A percentile compares a stretch with the other conserved stretches of the same genome.
These are phyloP conservation scores for Spinus olivaceus DNA, from an alignment of 2,797 vertebrate species.

Conservation along the genomic window DNA sequence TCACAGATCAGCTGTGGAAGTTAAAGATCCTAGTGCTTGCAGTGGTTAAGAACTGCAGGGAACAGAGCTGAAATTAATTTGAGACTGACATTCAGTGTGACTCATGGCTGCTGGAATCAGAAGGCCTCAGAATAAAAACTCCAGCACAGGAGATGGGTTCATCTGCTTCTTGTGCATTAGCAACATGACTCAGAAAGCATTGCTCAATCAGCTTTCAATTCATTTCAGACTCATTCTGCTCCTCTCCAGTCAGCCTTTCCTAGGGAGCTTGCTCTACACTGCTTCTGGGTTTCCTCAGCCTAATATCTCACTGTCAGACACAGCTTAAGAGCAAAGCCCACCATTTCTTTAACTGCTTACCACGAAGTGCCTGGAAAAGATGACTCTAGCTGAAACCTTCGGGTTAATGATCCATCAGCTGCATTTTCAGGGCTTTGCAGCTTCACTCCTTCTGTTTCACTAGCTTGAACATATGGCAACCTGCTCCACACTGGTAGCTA, in stretches of 20 bases:
- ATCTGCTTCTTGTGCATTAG: not conserved
- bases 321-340: not conserved
- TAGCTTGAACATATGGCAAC: not conserved
- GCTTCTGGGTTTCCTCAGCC: not conserved
- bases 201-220: conserved; percentile 29
- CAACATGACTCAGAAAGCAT: conserved; percentile 40
- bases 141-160: conserved; percentile 3
- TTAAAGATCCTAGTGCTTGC: not conserved
- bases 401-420: not conserved
- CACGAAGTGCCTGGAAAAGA: not conserved
- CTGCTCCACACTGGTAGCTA: not conserved
- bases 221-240: conserved; percentile 51
- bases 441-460: not conserved
- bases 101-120: conserved; percentile 21
- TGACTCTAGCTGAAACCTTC: not conserved
- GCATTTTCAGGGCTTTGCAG: not conserved
- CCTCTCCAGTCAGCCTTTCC: not conserved
- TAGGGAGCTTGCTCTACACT: not conserved
- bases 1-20: not conserved
- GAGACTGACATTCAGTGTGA: conserved; percentile 22
- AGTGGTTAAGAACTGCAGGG: not conserved
- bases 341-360: not conserved
- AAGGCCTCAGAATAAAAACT: not conserved
- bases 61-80: not conserved
- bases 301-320: not conserved